Evolutionary conservation across 2,113 vertebrate genomes (phyloP).

Genomic region (Garra rufa): DNA sequence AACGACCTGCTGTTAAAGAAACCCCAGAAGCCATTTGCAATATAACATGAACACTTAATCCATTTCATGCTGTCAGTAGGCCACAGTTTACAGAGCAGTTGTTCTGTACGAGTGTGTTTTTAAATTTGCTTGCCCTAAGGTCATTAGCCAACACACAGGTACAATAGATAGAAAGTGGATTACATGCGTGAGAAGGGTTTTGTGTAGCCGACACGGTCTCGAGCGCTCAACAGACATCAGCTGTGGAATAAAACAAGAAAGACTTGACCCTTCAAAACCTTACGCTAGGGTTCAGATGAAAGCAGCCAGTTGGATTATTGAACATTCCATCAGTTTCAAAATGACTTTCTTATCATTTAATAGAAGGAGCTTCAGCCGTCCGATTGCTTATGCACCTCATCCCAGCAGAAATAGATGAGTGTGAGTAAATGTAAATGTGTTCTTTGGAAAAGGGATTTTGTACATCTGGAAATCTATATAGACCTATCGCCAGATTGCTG

Average conservation of each 20-base stretch:
- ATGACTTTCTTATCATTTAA: slow-evolving; percentile 37
- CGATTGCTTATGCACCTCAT: background rate
- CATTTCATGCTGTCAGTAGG: background rate
- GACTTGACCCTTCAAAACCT: background rate
- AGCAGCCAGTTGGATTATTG: slow-evolving; percentile 17
- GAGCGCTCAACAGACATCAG: background rate
- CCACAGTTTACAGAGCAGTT: background rate
- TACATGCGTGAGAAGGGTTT: background rate
- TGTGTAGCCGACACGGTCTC: background rate
- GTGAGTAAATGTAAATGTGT: slow-evolving; percentile 25
- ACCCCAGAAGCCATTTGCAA: background rate
- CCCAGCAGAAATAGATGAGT: slow-evolving; percentile 10
- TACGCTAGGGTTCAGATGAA: background rate
- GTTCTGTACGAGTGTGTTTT: background rate
- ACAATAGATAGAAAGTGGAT: background rate
- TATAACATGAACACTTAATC: background rate
- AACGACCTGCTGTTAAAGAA: background rate
- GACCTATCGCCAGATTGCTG: background rate
- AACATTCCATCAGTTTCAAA: slow-evolving; percentile 25
- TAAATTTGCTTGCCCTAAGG: background rate
- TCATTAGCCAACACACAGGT: slow-evolving; percentile 7
- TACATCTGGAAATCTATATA: background rate
- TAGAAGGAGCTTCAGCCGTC: slow-evolving; percentile 41
- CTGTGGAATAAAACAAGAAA: background rate
- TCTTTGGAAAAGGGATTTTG: background rate